Conservation (phyloP, 2,888 invertebrate genomes). For the Mythimna albipuncta region DNA sequence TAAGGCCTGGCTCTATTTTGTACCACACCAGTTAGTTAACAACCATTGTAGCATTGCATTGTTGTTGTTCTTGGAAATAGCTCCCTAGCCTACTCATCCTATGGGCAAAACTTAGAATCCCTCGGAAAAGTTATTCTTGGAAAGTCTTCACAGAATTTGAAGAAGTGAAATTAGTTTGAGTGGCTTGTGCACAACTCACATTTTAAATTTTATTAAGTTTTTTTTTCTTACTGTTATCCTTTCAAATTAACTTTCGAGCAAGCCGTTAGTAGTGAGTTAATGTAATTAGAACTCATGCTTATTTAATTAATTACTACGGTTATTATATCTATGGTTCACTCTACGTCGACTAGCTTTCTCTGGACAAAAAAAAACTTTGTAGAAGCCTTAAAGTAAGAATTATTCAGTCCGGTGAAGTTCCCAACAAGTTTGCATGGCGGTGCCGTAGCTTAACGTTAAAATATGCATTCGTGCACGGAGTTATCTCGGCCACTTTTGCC, state of each 20-base stretch:
- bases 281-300: constrained; percentile 28
- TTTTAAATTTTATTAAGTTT: constrained; percentile 3
- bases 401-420: constrained; percentile 84
- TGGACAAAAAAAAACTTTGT: constrained; percentile 66
- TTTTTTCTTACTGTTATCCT: neutral
- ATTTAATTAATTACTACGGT: constrained; percentile 36
- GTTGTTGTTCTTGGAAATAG: neutral
- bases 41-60: neutral
- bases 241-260: constrained; percentile 10
- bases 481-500: constrained; percentile 85
- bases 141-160: constrained; percentile 17
- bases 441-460: constrained; percentile 85
- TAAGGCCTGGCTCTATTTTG: constrained; percentile 1
- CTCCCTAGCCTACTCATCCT: neutral
- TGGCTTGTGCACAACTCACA: neutral
- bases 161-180: constrained; percentile 22
- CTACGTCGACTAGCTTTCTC: constrained; percentile 57
- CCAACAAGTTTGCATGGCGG: constrained; percentile 84
- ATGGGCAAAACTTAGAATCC: constrained; percentile 7
- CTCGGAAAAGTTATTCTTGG: constrained; percentile 16
- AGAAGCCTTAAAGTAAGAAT: constrained; percentile 82
- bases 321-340: constrained; percentile 22
- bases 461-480: constrained; percentile 86
- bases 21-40: neutral
- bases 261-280: constrained; percentile 28